Base-by-base conservation (phyloP, 2,113 vertebrate species). In the Cyprinodon variegatus region DNA sequence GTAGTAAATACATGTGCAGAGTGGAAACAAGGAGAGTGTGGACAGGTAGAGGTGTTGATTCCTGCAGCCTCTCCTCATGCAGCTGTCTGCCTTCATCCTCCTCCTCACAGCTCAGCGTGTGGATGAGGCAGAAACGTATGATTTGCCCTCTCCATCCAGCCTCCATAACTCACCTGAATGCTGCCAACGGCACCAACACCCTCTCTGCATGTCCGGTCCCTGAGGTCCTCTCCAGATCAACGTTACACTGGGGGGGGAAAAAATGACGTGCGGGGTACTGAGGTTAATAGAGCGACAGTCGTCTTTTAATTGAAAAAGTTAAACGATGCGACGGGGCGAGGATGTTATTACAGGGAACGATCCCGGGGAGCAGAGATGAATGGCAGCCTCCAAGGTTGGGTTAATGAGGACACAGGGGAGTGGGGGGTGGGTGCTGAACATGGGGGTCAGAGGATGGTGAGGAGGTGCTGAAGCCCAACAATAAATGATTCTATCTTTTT, bases 301-400 rank as follows among this genome's bases (percentile, higher is more conserved):
- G 84, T 86, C 86, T 90, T 89, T 91, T 92, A 91, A 92, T 92
- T 92, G 88, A 77, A 92, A 91, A 91, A 88, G 86, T 88, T 86
- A 91, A 90, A 90, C 63, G 82, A 85, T 59, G 88, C 74, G 68
- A 77, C 22, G 5, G 83, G 79, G 85, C 53, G 39, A 80, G 78
- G 83, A 75, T 79, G 82, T 86, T 90, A 89, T 91, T 86, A 89
- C 77, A 61, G 67, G n/a, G 79, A 74, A 77, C 29, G 84, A 86
- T 77, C 46, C 17, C 11, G 46, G 62, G 66, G 81, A 39, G 1
- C 38, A 3, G 87, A 88, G 89, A 90, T 86, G 83, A 85, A 91
- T 78, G 68, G 86, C 13, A 46, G 76, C 84, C 89, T 78, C 80
- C 3, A 39, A 82, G 78, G 74, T 11, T 40, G 77, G 87, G 86